Base-by-base conservation (phyloP, 2,797 vertebrate genomes). In the Sphenopsis melanotis region DNA sequence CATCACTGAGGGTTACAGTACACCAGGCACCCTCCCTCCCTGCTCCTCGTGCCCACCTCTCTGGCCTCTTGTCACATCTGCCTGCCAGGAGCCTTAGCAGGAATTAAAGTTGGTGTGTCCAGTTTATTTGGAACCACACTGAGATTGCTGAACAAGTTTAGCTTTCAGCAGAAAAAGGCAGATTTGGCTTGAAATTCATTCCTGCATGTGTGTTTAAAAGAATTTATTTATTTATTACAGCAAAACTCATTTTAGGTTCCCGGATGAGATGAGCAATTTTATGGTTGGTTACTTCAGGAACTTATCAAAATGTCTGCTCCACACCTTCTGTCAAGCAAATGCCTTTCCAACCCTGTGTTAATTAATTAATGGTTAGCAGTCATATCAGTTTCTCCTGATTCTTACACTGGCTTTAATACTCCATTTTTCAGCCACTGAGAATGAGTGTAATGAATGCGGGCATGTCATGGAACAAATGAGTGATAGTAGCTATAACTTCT, bases 401-500 rank as follows among this genome's bases (percentile, higher is more conserved):
- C 64, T 91, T 88, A 63, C 36, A 26, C 36, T 56, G 76, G 49
- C 49, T 12, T 88, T 90, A 81, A 83, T 94, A 15, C 11, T 91
- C 69, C 19, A 16, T 83, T 94, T 92, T 90, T 76, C 77, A 64
- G 89, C 55, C 44, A 52, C 70, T 90, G 60, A 66, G 77, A 91
- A 86, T 93, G 41, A 79, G 32, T 93, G 85, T 96, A 87, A 95
- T 90, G 77, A 96, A 83, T 60, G 63, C 5, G 1, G 93, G 81
- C 89, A 65, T 95, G 82, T 90, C 89, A 69, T 95, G 68, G 87
- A 93, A 78, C 69, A 52, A 90, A 78, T 88, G 81, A 79, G 91
- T 74, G 86, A 55, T 63, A 69, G 91, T 94, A 92, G 92, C 76
- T 85, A 80, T 97, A 97, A 97, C 93, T 93, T 95, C 71, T 86